Evolutionary conservation across 2,797 vertebrate genomes (phyloP).

Genomic region (Uromys caudimaculatus): DNA sequence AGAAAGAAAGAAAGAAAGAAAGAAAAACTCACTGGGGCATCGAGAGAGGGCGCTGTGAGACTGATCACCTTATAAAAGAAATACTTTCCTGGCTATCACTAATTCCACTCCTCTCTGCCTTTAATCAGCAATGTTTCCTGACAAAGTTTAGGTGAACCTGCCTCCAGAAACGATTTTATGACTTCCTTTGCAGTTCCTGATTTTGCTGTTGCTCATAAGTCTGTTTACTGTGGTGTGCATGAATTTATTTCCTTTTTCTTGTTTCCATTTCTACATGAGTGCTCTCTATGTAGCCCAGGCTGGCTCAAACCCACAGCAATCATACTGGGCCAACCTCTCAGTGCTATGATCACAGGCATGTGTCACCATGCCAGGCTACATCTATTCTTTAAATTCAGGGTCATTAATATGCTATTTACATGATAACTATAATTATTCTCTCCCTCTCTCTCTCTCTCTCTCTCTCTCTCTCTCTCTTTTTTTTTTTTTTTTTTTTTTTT

Average conservation of each 20-base stretch:
- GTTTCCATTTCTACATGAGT: not conserved
- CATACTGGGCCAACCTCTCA: not conserved
- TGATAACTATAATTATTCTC: not conserved
- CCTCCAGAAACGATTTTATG: conserved; percentile 3
- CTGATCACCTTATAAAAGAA: not conserved
- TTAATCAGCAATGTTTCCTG: conserved; percentile 1
- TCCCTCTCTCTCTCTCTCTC: no score
- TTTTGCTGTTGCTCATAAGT: not conserved
- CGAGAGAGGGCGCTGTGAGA: not conserved
- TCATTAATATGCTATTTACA: not conserved
- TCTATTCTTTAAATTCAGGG: not conserved
- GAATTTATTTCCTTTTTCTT: not conserved
- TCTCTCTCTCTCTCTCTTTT: no score
- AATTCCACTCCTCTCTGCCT: not conserved
- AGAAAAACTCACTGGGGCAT: not conserved
- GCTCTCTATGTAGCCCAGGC: not conserved
- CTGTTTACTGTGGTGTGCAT: not conserved
- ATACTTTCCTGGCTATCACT: not conserved
- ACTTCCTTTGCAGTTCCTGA: not conserved
- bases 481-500: no score
- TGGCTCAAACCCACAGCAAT: not conserved
- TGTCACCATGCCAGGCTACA: not conserved
- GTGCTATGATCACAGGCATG: not conserved
- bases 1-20: no score
- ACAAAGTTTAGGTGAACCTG: not conserved